Base-by-base conservation (phyloP, 2,888 invertebrate species). In the Nemurella pictetii region DNA sequence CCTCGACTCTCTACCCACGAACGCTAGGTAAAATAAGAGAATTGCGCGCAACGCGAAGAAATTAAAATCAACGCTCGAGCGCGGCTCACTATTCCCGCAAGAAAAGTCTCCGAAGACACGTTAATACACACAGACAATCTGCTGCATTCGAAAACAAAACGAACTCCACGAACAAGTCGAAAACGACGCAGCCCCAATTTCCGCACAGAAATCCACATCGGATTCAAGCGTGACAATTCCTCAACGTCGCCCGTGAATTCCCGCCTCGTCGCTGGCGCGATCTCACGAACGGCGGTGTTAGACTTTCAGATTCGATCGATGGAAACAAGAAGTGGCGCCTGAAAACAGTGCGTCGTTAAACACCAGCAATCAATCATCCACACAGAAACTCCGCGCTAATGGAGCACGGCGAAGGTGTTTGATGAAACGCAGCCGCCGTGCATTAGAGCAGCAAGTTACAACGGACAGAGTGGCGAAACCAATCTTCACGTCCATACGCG, bases 251-350 rank as follows among this genome's bases (percentile, higher is more conserved):
- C n/a, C n/a, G n/a, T n/a, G n/a, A n/a, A n/a, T n/a, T n/a, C n/a
- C n/a, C n/a, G n/a, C n/a, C n/a, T n/a, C n/a, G n/a, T n/a, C n/a
- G n/a, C n/a, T n/a, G n/a, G n/a, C n/a, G n/a, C n/a, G n/a, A n/a
- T n/a, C n/a, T n/a, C n/a, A n/a, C n/a, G n/a, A n/a, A n/a, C 55
- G 55, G 15, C 55, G 1, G 55, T 20, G 55, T 55, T 55, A 55
- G 30, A 78, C 5, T 30, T 78, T 78, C 30, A 78, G 30, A 78
- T 78, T 78, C 78, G 30, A 78, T 78, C 30, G 78, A 78, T 78
- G 78, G 30, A 78, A 78, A 78, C n/a, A n/a, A 78, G 30, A 29
- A 78, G 30, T 30, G 78, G 28, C 4, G 28, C 5, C 74, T 74
- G n/a, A n/a, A n/a, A n/a, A n/a, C n/a, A n/a, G n/a, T n/a, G n/a